Evolutionary conservation across 2,113 vertebrate genomes (phyloP), one percentile per base, ranked within the genome.

Genomic region (Albula glossodonta): DNA sequence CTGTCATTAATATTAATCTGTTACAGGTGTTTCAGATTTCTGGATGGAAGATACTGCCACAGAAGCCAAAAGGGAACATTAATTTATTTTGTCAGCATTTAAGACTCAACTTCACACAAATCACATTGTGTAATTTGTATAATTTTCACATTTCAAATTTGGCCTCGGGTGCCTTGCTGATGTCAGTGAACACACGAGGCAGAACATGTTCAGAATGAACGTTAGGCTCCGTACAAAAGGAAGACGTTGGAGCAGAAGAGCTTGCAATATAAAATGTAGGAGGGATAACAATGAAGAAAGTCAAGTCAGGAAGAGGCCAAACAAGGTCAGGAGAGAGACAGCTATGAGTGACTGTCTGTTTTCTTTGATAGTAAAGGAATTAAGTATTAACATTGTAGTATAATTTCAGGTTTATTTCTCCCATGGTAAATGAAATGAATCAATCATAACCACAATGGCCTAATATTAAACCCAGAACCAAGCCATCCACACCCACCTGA

Each of bases 241-340:
- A 88, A 94, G 95, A 31, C 5, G 22, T n/a, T 4, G 17, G 63
- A 1, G 22, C 4, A 5, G 22, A 4, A 63, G 60, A 70, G 19
- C 17, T n/a, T 70, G 19, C 63, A n/a, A 70, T n/a, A 22, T 19
- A 74, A 22, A 31, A 74, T 74, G 70, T 31, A 31, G 5, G 22
- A 74, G 94, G 92, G 93, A 96, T 94, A 89, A 95, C 91, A 57
- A 74, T 74, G 88, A 90, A 88, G 90, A 31, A 74, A 31, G 17
- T 5, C 17, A 19, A 19, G 60, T 11, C 1, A 12, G 12, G 11
- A 15, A 60, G 57, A 56, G 53, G 60, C 60, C 17, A 22, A 15
- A 3, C 17, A 5, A 66, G 60, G 60, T 19, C 19, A 19, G 7
- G 0, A 19, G 60, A 15, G 22, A 66, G 60, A 4, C 60, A 66